These are phyloP conservation scores for Montipora capitata DNA, from an alignment of 92 coral and sea anemone genomes.

Conservation along the genomic window DNA sequence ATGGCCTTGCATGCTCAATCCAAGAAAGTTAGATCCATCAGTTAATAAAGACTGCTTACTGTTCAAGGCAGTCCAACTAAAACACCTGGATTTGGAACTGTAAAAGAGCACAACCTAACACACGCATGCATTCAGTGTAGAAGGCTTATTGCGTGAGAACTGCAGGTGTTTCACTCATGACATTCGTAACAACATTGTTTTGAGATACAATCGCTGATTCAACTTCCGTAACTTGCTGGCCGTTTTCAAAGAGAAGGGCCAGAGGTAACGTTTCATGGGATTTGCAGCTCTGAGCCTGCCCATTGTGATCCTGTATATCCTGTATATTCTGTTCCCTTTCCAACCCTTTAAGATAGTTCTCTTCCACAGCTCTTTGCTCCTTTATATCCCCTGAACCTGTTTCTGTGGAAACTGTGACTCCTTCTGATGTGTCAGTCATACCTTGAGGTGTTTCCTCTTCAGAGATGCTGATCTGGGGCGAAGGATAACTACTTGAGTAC, in stretches of 20 bases:
- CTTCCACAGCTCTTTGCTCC: background rate
- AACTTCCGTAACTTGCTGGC: conserved; percentile 16
- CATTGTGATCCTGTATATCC: conserved; percentile 8
- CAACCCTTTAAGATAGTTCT: conserved; percentile 9
- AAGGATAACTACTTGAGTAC: background rate
- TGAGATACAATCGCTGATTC: conserved; percentile 6
- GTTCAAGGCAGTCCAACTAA: no score
- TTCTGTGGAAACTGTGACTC: conserved; percentile 3
- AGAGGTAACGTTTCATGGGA: conserved; percentile 1
- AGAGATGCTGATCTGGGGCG: conserved; percentile 10
- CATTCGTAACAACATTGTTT: conserved; percentile 9
- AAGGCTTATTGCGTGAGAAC: conserved; percentile 39
- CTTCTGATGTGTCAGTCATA: background rate
- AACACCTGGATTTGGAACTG: background rate
- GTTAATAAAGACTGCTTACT: no score
- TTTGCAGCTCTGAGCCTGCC: background rate
- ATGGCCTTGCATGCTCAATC: no score
- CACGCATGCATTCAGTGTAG: background rate
- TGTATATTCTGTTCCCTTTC: conserved; percentile 19
- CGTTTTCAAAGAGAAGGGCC: conserved; percentile 30
- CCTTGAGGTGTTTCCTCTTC: background rate
- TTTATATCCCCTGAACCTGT: conserved; percentile 10
- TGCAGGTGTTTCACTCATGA: conserved; percentile 7
- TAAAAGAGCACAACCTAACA: background rate
- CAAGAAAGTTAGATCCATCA: no score